phyloP scores from a whole-genome alignment of 2,797 vertebrate genomes.

The Scyliorhinus canicula region DNA sequence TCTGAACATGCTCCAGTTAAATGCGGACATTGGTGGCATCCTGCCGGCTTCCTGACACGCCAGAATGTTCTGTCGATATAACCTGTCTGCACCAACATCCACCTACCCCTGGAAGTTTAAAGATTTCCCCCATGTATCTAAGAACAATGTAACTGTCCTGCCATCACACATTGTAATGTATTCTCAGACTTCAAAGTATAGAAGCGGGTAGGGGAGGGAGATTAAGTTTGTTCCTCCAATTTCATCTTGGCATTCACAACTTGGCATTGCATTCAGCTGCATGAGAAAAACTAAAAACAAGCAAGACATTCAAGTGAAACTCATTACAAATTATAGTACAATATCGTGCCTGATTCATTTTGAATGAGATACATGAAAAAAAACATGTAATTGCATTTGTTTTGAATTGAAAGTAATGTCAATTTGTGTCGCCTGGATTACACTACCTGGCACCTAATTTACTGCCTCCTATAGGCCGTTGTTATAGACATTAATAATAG shows the following conservation, averaged over 20 bases:
- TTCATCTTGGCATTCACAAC: neutral
- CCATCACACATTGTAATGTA: neutral
- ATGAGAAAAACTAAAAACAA: neutral
- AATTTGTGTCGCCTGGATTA: constrained; percentile 26
- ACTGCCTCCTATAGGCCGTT: constrained; percentile 44
- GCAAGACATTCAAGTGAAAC: neutral
- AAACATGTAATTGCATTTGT: constrained; percentile 30
- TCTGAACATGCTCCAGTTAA: neutral
- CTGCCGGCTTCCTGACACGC: neutral
- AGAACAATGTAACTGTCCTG: neutral
- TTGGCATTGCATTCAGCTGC: neutral
- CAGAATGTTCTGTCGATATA: neutral
- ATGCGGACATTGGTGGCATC: neutral
- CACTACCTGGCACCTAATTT: constrained; percentile 39
- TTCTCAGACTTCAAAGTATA: too few relatives aligned
- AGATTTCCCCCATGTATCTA: neutral
- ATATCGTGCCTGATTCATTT: constrained; percentile 24
- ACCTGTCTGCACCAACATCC: neutral
- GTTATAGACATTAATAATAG: constrained; percentile 46
- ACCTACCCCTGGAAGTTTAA: neutral
- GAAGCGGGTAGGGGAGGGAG: too few relatives aligned
- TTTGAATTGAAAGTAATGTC: constrained; percentile 25
- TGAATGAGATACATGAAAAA: constrained; percentile 33
- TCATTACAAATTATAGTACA: neutral
- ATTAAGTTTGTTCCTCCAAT: too few relatives aligned